Evolutionary conservation across 2,888 invertebrate genomes (phyloP).

Genomic region (Autographa gamma): DNA sequence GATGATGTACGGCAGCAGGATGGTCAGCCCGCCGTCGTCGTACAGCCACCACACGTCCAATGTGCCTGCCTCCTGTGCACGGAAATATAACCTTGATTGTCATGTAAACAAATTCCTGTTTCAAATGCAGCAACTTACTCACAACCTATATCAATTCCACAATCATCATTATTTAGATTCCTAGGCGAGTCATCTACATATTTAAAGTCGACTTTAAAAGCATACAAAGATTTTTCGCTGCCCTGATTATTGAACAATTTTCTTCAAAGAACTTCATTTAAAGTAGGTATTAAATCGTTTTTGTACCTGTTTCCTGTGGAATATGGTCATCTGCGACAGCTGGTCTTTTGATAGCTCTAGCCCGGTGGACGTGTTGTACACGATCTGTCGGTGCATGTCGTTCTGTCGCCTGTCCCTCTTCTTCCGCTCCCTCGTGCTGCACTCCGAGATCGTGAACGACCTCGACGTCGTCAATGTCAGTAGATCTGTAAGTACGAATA

Average conservation of each 20-base stretch:
- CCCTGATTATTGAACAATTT: too few species aligned
- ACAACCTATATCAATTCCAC: too few species aligned
- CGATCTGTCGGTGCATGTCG: slow-evolving; percentile 82
- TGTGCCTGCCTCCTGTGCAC: slow-evolving; percentile 91
- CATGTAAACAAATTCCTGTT: neutral
- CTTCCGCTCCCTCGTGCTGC: slow-evolving; percentile 73
- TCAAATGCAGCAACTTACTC: neutral
- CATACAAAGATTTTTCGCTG: too few species aligned
- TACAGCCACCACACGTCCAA: slow-evolving; percentile 99
- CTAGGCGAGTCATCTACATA: too few species aligned
- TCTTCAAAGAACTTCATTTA: neutral
- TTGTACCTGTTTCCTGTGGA: slow-evolving; percentile 92
- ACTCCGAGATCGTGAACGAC: slow-evolving; percentile 83
- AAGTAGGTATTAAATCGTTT: neutral
- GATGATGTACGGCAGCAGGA: slow-evolving; percentile 95
- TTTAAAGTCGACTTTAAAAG: too few species aligned
- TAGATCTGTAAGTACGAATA: slow-evolving; percentile 66
- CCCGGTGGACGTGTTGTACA: slow-evolving; percentile 89
- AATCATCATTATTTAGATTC: too few species aligned
- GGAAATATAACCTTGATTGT: neutral
- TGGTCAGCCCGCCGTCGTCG: slow-evolving; percentile 96
- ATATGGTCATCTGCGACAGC: slow-evolving; percentile 92
- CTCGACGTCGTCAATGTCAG: slow-evolving; percentile 77
- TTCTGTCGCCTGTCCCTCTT: slow-evolving; percentile 74
- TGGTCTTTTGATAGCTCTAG: slow-evolving; percentile 90